Evolutionary conservation across 2,888 invertebrate species (phyloP), one percentile per base, ranked within the genome.

Genomic region (Cryptosula pallasiana): DNA sequence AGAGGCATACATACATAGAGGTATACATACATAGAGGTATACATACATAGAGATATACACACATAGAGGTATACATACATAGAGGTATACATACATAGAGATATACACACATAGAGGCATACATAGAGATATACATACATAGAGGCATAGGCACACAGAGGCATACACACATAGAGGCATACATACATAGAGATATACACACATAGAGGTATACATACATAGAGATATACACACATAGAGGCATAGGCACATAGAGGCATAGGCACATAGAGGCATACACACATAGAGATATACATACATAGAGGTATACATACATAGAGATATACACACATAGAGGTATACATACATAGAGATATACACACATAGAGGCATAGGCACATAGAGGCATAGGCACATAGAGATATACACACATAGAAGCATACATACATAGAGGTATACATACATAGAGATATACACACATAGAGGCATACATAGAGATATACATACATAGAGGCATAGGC

Each of bases 391-490:
- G 5, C 3, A 25, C 25, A 57, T 5, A 57, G 13, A 9, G 23
- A 57, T 23, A 57, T 9, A 25, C 57, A 57, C 57, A 57, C 57
- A n/a, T n/a, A n/a, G n/a, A n/a, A n/a, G n/a, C n/a, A n/a, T n/a
- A n/a, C n/a, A n/a, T n/a, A n/a, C n/a, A n/a, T n/a, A n/a, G n/a
- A n/a, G n/a, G n/a, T n/a, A n/a, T n/a, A n/a, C n/a, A n/a, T n/a
- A n/a, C n/a, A n/a, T n/a, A n/a, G n/a, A n/a, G n/a, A n/a, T n/a
- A n/a, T n/a, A n/a, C n/a, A n/a, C n/a, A n/a, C n/a, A n/a, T n/a
- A n/a, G n/a, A n/a, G n/a, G n/a, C n/a, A n/a, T n/a, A n/a, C n/a
- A n/a, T n/a, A n/a, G n/a, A n/a, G 23, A 57, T 23, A 57, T 9
- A 25, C 57, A 57, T 5, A n/a, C 5, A 25, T 9, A 5, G 13